These are phyloP conservation scores for Calycopis cecrops DNA, from an alignment of 1,140 invertebrate genomes.

Conservation along the genomic window DNA sequence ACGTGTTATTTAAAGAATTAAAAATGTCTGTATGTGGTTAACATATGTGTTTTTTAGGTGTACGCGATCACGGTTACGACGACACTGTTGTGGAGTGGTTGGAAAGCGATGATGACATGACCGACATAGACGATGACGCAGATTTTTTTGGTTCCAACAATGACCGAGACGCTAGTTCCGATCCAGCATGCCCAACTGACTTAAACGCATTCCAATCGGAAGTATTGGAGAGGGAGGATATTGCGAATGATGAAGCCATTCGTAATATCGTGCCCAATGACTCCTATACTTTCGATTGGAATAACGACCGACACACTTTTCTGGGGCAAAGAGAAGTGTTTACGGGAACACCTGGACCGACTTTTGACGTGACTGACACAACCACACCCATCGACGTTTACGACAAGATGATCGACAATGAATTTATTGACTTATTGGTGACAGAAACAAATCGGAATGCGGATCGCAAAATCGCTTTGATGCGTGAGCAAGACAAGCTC, in stretches of 20 bases:
- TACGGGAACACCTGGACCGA: constrained; percentile 21
- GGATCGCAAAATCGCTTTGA: constrained; percentile 2
- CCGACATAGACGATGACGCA: too few relatives aligned
- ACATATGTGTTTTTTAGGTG: too few relatives aligned
- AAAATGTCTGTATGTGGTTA: too few relatives aligned
- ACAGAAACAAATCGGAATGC: too few relatives aligned
- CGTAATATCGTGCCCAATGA: constrained; percentile 1
- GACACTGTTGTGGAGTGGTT: too few relatives aligned
- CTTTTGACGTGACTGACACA: constrained; percentile 20
- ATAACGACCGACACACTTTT: constrained; percentile 14
- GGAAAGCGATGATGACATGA: too few relatives aligned
- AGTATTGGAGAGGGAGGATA: constrained; percentile 1
- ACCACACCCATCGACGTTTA: constrained; percentile 20
- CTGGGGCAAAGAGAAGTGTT: constrained; percentile 20
- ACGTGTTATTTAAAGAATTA: too few relatives aligned
- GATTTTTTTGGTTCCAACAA: too few relatives aligned
- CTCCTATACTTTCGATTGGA: constrained; percentile 19
- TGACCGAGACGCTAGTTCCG: too few relatives aligned
- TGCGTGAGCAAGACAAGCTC: constrained; percentile 2
- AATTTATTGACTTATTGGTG: constrained; percentile 27
- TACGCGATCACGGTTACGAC: too few relatives aligned
- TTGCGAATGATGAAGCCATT: not conserved
- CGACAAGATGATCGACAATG: constrained; percentile 20
- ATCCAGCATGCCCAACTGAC: not conserved
- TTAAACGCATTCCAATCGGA: not conserved